Base-by-base conservation (phyloP, 1,140 invertebrate genomes). In the Caenorhabditis inopinata region DNA sequence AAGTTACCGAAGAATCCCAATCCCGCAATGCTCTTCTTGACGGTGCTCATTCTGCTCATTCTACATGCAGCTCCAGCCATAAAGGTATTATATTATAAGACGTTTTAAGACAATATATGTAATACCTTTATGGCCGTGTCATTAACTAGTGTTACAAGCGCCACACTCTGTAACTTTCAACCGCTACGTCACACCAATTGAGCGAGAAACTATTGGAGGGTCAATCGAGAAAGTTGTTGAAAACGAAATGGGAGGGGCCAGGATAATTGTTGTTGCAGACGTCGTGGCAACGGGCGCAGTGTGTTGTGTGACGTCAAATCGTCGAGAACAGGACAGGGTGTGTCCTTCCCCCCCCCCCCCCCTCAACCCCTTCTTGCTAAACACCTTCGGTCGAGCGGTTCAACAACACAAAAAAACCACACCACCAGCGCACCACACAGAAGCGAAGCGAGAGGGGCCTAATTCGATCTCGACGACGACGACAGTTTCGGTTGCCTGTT, bases 221-320 rank as follows among this genome's bases (percentile, higher is more conserved):
- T 62, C 35, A 62, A 62, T 68, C 32, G 58, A 68, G 58, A 68
- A 68, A 68, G 58, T 68, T 68, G 58, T 68, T 68, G 58, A 32
- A 68, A 68, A 51, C n/a, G n/a, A n/a, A n/a, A n/a, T n/a, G 12
- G 12, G 48, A 51, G 3, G 16, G 11, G 32, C 6, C 14, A n/a
- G 32, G 58, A 68, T 68, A 68, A 68, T 68, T n/a, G n/a, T n/a
- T n/a, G n/a, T n/a, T 68, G 58, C 58, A 68, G 58, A 68, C 58
- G 58, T 68, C n/a, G 58, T 68, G 58, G 58, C 58, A 68, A 38
- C 58, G 38, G 58, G 25, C n/a, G 32, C 35, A 21, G n/a, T 58
- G 25, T 32, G 58, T 68, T 38, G 58, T n/a, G n/a, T 68, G 58
- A 68, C 58, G 58, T 68, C 58, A 68, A 68, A 68, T 12, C 11